phyloP scores from a whole-genome alignment of 2,888 invertebrate species.

The Caenorhabditis plicata region DNA sequence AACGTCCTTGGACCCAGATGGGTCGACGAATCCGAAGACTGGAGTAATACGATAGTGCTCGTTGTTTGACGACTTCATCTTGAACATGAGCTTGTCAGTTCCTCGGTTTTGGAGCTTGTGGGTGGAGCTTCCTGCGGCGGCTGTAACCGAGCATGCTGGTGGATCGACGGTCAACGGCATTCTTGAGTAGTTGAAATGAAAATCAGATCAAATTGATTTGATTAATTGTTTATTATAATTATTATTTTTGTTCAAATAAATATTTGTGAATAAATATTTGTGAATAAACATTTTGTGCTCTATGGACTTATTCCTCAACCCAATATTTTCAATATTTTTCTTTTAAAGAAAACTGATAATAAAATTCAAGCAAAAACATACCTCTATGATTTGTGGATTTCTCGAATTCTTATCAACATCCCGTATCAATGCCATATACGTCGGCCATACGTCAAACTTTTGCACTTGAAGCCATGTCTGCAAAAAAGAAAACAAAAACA shows the following conservation, averaged over 20 bases:
- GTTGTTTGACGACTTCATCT: constrained; percentile 48
- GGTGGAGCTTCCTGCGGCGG: constrained; percentile 32
- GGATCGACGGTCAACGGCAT: constrained; percentile 43
- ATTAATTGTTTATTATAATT: too few relatives aligned
- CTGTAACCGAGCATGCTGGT: constrained; percentile 36
- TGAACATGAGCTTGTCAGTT: constrained; percentile 28
- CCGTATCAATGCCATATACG: constrained; percentile 80
- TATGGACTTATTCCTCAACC: too few relatives aligned
- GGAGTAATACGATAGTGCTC: constrained; percentile 45
- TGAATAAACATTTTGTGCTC: too few relatives aligned
- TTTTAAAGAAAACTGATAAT: too few relatives aligned
- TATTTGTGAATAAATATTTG: too few relatives aligned
- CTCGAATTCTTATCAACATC: constrained; percentile 13
- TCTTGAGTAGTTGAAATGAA: too few relatives aligned
- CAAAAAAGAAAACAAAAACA: neutral
- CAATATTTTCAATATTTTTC: too few relatives aligned
- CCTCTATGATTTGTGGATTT: neutral
- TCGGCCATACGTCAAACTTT: constrained; percentile 64
- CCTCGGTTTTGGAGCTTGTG: constrained; percentile 29
- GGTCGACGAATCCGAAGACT: constrained; percentile 48
- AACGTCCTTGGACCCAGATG: constrained; percentile 29
- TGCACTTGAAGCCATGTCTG: constrained; percentile 62
- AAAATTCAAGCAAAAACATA: neutral
- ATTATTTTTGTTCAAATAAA: too few relatives aligned
- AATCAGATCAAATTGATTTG: too few relatives aligned